These are phyloP conservation scores for Labeo catla DNA, from an alignment of 2,113 vertebrate genomes.

Conservation along the genomic window DNA sequence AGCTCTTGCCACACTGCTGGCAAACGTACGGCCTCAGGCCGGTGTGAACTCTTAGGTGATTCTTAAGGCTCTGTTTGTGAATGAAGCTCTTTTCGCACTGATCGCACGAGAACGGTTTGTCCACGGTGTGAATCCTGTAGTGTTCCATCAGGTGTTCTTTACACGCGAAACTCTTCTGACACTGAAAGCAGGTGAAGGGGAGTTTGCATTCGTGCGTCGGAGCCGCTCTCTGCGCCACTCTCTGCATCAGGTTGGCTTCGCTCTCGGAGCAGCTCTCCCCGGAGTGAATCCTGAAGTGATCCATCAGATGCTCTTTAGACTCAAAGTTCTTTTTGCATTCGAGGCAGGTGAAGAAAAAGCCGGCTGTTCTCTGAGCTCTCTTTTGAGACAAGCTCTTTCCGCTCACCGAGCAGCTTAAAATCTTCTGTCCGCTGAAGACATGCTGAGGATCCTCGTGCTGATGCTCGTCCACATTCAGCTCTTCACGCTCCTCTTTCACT, in stretches of 20 bases:
- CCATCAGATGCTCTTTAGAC: slow-evolving; percentile 13
- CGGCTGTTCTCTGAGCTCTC: not conserved
- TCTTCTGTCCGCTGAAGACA: no score
- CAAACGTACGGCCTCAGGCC: not conserved
- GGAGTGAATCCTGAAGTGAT: not conserved
- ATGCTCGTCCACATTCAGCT: not conserved
- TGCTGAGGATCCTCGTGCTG: not conserved
- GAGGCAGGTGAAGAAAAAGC: slow-evolving; percentile 9
- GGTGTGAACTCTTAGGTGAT: not conserved
- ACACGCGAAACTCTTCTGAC: not conserved
- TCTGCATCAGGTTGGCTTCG: not conserved
- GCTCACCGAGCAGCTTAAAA: not conserved
- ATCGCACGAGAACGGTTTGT: not conserved
- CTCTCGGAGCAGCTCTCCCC: not conserved
- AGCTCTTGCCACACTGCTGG: not conserved
- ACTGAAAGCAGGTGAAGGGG: not conserved
- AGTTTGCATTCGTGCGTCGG: not conserved
- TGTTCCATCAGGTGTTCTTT: not conserved
- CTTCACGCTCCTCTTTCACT: not conserved
- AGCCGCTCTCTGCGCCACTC: not conserved
- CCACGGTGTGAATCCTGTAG: not conserved
- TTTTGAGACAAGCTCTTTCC: not conserved
- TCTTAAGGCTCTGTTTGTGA: not conserved
- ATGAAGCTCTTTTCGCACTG: slow-evolving; percentile 25
- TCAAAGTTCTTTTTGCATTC: not conserved